Conservation (phyloP, 2,888 invertebrate genomes). For the Dicranocentrus wangi region DNA sequence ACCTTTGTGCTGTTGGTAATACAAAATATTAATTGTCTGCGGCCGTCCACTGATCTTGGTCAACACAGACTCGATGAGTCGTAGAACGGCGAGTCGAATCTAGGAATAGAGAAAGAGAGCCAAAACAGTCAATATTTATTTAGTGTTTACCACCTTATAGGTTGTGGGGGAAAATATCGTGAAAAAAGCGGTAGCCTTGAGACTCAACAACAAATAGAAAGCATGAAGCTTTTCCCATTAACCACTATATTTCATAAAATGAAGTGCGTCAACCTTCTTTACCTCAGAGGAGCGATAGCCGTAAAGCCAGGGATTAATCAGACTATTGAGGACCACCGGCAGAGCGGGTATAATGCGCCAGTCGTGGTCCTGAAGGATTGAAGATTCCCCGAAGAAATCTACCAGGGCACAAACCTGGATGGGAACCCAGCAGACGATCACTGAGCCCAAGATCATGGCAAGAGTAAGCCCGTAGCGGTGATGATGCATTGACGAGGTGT, state of each 20-base stretch:
- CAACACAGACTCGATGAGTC: constrained; percentile 78
- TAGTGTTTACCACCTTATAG: too few species aligned
- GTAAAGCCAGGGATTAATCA: constrained; percentile 81
- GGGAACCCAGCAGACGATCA: constrained; percentile 80
- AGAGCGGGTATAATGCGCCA: constrained; percentile 78
- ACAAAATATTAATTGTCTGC: constrained; percentile 68
- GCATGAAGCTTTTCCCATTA: too few species aligned
- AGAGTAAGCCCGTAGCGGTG: constrained; percentile 80
- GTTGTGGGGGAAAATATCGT: too few species aligned
- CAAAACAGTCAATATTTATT: constrained; percentile 11
- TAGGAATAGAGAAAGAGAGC: constrained; percentile 46
- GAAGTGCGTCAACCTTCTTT: too few species aligned
- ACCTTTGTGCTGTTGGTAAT: constrained; percentile 70
- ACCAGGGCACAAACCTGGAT: constrained; percentile 77
- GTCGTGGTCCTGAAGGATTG: constrained; percentile 77
- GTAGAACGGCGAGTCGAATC: constrained; percentile 77
- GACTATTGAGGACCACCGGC: constrained; percentile 79
- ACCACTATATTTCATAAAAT: too few species aligned
- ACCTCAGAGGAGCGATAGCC: constrained; percentile 81
- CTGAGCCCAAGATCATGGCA: constrained; percentile 80
- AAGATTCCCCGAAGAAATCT: constrained; percentile 70
- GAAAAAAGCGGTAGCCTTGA: too few species aligned
- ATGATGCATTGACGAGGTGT: constrained; percentile 72
- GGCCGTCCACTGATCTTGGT: constrained; percentile 72
- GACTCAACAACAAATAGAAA: too few species aligned